phyloP scores from a whole-genome alignment of 2,797 vertebrate species.

The Geotrypetes seraphini region DNA sequence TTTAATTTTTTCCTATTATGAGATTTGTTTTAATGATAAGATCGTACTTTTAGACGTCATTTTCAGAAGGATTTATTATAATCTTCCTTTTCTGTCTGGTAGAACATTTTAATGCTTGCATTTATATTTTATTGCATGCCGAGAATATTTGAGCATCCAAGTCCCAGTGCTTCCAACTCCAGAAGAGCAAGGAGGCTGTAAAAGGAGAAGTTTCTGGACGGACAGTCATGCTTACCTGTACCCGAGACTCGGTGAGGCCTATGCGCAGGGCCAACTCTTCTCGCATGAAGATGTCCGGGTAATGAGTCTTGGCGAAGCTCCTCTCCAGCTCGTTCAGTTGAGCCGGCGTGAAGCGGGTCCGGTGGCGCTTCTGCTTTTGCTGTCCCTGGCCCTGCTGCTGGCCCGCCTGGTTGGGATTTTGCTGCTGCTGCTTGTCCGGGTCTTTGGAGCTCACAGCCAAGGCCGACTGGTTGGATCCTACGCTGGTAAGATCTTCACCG shows the following conservation, averaged over 20 bases:
- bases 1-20: no score
- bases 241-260: conserved; percentile 92
- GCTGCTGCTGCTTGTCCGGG: conserved; percentile 76
- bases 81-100: no score
- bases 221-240: conserved; percentile 80
- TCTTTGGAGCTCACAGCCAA: conserved; percentile 84
- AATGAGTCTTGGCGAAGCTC: conserved; percentile 97
- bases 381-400: conserved; percentile 71
- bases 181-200: neutral
- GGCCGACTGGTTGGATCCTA: conserved; percentile 78
- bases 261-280: conserved; percentile 92
- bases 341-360: conserved; percentile 94
- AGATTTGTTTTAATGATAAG: no score
- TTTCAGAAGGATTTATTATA: no score
- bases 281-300: conserved; percentile 97
- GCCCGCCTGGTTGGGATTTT: conserved; percentile 67
- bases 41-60: no score
- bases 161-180: neutral
- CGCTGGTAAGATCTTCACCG: conserved; percentile 85
- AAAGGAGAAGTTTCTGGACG: neutral
- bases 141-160: no score
- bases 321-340: conserved; percentile 96
- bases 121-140: no score
- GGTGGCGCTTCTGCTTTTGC: conserved; percentile 95
- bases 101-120: no score